Evolutionary conservation across 2,888 invertebrate genomes (phyloP).

Genomic region (Ichneumon xanthorius): DNA sequence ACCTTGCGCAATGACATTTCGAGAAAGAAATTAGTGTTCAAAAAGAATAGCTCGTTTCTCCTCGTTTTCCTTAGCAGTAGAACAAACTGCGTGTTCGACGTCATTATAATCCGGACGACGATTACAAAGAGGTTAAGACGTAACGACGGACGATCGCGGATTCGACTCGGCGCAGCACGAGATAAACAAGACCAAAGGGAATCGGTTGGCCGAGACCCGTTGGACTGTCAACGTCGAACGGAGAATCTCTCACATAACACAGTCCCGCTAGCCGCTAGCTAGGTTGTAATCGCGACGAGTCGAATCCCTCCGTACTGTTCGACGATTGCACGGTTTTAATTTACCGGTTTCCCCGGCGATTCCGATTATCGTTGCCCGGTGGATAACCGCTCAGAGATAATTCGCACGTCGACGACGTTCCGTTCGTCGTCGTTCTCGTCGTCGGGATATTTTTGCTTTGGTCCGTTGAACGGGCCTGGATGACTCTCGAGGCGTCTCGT

Average conservation of each 20-base stretch:
- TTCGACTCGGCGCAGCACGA: background rate
- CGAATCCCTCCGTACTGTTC: conserved; percentile 18
- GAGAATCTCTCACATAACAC: conserved; percentile 31
- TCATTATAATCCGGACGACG: conserved; percentile 57
- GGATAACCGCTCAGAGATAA: conserved; percentile 33
- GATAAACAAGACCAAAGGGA: conserved; percentile 6
- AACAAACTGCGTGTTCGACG: conserved; percentile 70
- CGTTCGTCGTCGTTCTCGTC: conserved; percentile 13
- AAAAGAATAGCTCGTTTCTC: conserved; percentile 72
- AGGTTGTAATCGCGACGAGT: conserved; percentile 15
- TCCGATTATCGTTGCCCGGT: conserved; percentile 5
- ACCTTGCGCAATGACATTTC: conserved; percentile 74
- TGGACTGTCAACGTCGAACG: conserved; percentile 27
- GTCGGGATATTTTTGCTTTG: conserved; percentile 12
- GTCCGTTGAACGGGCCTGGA: conserved; percentile 18
- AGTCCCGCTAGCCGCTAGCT: conserved; percentile 24
- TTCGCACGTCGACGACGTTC: conserved; percentile 32
- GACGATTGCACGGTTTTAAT: conserved; percentile 15
- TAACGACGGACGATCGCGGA: background rate
- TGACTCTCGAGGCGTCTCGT: conserved; percentile 35
- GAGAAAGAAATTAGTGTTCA: conserved; percentile 71
- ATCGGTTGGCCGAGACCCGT: conserved; percentile 26
- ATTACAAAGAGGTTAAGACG: background rate
- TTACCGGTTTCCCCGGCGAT: conserved; percentile 40
- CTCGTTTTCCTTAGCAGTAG: conserved; percentile 74